These are phyloP conservation scores for Cirrhinus molitorella DNA, from an alignment of 2,797 vertebrate species.

Conservation along the genomic window DNA sequence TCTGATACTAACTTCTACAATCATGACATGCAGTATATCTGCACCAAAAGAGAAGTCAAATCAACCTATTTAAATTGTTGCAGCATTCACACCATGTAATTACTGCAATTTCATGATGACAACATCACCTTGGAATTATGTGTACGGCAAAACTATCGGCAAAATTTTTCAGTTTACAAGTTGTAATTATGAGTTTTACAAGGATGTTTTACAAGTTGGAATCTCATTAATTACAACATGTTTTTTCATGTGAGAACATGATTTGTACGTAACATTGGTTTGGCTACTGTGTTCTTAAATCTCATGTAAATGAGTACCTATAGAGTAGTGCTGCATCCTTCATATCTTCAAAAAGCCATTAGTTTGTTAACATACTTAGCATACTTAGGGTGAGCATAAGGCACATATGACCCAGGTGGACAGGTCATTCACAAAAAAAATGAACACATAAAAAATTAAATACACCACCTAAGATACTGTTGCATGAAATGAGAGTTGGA, in stretches of 20 bases:
- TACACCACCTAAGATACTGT: background rate
- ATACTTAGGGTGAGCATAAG: no score
- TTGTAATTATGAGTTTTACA: background rate
- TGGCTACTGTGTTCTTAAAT: background rate
- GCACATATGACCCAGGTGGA: background rate
- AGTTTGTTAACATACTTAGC: no score
- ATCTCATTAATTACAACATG: background rate
- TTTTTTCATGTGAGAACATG: background rate
- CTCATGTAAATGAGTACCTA: no score
- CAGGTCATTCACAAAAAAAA: background rate
- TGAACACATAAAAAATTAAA: background rate
- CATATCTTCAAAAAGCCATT: no score
- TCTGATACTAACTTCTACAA: conserved; percentile 82
- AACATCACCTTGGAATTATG: no score
- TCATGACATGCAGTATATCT: conserved; percentile 86
- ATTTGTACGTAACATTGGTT: background rate
- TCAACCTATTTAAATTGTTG: no score
- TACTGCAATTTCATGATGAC: background rate
- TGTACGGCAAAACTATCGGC: background rate
- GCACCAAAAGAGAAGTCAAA: background rate
- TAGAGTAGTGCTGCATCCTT: background rate
- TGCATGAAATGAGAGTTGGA: background rate
- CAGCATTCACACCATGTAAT: no score
- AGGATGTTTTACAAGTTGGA: background rate
- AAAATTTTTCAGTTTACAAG: no score